A percentile compares a stretch with the other conserved stretches of the same genome.
These are phyloP conservation scores for Pollenia amentaria DNA, from an alignment of 2,888 invertebrate species.

Conservation along the genomic window DNA sequence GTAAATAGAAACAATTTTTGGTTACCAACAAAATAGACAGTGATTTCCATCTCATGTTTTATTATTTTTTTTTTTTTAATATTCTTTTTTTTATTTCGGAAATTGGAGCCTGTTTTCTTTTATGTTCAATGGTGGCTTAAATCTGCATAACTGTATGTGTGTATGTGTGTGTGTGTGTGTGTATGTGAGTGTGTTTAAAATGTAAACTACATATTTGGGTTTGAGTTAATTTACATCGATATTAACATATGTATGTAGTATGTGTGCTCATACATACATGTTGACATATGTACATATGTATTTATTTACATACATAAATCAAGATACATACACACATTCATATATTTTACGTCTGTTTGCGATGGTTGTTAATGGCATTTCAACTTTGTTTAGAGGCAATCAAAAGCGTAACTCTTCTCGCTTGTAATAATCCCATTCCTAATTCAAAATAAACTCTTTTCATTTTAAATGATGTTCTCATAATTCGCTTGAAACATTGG, in stretches of 20 bases:
- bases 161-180: conserved; percentile 25
- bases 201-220: conserved; percentile 4
- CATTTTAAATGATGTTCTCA: too few species aligned
- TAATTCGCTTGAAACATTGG: too few species aligned
- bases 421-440: not conserved
- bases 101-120: conserved; percentile 69
- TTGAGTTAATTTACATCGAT: conserved; percentile 59
- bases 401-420: conserved; percentile 10
- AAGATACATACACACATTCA: not conserved
- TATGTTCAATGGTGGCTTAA: conserved; percentile 69
- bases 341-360: conserved; percentile 33
- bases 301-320: not conserved
- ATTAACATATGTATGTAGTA: not conserved
- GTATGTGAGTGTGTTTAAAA: not conserved
- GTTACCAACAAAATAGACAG: conserved; percentile 71
- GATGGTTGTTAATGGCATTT: conserved; percentile 68
- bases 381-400: conserved; percentile 57
- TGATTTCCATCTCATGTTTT: conserved; percentile 61
- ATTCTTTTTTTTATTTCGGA: conserved; percentile 51
- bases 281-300: not conserved
- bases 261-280: not conserved
- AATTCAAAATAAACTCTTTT: not conserved
- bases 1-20: conserved; percentile 64
- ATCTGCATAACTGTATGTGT: conserved; percentile 56
- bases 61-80: conserved; percentile 17